These are phyloP conservation scores for Pseudopleuronectes americanus DNA, from an alignment of 2,797 vertebrate genomes.

Conservation along the genomic window DNA sequence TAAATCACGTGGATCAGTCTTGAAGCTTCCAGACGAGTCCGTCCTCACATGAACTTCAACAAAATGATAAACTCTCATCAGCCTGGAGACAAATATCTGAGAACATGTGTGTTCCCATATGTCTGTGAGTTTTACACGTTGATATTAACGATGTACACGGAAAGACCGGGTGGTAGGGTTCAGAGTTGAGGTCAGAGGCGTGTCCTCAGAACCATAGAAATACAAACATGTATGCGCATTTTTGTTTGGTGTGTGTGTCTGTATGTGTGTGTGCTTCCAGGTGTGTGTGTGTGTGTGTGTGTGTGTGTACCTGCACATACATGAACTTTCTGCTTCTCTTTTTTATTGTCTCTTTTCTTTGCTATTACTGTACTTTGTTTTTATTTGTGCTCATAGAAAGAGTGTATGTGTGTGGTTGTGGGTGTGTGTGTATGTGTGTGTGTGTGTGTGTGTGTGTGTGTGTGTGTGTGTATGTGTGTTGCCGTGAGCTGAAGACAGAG, in stretches of 20 bases:
- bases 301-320: slow-evolving; percentile 1
- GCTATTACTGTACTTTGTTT: slow-evolving; percentile 36
- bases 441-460: slow-evolving; percentile 9
- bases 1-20: too few species aligned
- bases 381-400: not conserved
- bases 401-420: not conserved
- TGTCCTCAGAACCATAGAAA: too few species aligned
- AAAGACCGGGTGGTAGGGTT: too few species aligned
- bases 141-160: too few species aligned
- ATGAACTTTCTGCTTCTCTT: slow-evolving; percentile 9
- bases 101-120: too few species aligned
- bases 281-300: not conserved
- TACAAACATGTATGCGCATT: too few species aligned
- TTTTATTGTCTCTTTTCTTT: slow-evolving; percentile 23
- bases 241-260: not conserved
- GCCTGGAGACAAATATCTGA: too few species aligned
- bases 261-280: not conserved
- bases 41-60: too few species aligned
- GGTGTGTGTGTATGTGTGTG: not conserved
- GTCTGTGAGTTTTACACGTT: too few species aligned
- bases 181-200: too few species aligned
- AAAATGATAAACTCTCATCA: too few species aligned
- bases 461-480: slow-evolving; percentile 12
- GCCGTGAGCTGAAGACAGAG: slow-evolving; percentile 24
- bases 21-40: too few species aligned